Percentiles rank a stretch among this genome's conserved stretches.
Conservation (phyloP, 1,140 invertebrate species). For the Thaumetopoea pityocampa region DNA sequence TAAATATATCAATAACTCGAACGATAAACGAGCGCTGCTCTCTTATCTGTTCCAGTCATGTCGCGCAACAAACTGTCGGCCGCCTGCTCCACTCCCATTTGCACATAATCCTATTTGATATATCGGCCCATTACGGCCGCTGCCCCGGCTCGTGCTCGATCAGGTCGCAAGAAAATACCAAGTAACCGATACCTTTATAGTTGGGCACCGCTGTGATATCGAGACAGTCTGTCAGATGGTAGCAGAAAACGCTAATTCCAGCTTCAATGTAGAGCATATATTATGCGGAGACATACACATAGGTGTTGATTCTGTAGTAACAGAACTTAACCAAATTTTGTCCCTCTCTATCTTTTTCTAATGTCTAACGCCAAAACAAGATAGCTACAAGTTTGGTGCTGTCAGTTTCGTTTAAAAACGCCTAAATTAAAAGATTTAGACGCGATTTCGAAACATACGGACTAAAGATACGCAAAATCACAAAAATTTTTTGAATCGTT, state of each 20-base stretch:
- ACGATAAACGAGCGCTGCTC: conserved; percentile 34
- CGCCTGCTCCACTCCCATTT: conserved; percentile 56
- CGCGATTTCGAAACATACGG: too few species aligned
- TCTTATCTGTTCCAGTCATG: conserved; percentile 47
- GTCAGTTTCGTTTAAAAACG: too few species aligned
- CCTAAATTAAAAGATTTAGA: too few species aligned
- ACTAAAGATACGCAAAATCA: too few species aligned
- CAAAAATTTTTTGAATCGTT: too few species aligned
- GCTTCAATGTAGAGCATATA: conserved; percentile 18
- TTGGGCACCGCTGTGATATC: conserved; percentile 29
- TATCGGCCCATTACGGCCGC: conserved; percentile 62
- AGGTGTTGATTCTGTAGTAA: too few species aligned
- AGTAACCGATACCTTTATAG: conserved; percentile 55
- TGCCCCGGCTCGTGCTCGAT: conserved; percentile 41
- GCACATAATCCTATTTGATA: conserved; percentile 68
- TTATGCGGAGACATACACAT: too few species aligned
- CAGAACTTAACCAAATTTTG: too few species aligned
- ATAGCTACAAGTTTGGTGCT: too few species aligned
- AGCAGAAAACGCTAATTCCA: conserved; percentile 10
- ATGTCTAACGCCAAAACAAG: too few species aligned
- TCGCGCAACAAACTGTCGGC: conserved; percentile 55
- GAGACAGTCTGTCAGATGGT: conserved; percentile 2
- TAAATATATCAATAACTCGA: not conserved
- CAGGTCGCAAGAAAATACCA: conserved; percentile 57
- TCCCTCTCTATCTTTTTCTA: too few species aligned